Evolutionary conservation across 2,113 vertebrate genomes (phyloP), one percentile per base, ranked within the genome.

Genomic region (Plecotus auritus): DNA sequence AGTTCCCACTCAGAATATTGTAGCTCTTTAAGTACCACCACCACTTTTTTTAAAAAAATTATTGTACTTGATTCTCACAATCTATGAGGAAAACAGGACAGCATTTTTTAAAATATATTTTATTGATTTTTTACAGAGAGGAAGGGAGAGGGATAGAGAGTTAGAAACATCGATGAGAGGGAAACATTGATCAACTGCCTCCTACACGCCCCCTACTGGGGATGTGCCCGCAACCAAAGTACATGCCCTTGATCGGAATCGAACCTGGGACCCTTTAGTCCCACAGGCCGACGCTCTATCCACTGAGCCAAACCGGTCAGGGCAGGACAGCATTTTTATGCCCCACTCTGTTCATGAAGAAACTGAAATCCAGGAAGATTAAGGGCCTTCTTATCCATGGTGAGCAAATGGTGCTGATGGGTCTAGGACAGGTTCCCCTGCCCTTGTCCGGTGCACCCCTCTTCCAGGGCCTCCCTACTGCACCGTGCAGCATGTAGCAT

Each of bases 11-110:
- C 42, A 70, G 30, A 66, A 86, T 26, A 49, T 30, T 51, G 42
- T 4, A 35, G 64, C n/a, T 81, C 51, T 0, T 0, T 35, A 40
- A 42, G 42, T 23, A 40, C 32, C 0, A 0, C 9, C 28, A 5
- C 16, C 3, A 20, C 72, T 94, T 32, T 30, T 30, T 14, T 12
- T 7, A 37, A 87, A 80, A 35, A 66, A 74, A 81, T n/a, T n/a
- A 35, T 37, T 18, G 30, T n/a, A 35, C 2, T 35, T 45, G 70
- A 85, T 59, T 69, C 32, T 54, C 73, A 35, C 1, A n/a, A 30
- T 61, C 73, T 17, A 8, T 30, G 2, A 37, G 49, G 49, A 87
- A 72, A 61, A 49, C 8, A 61, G 26, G 51, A 45, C 35, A 37
- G 37, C 2, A 12, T 35, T 35, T 82, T 35, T 28, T n/a, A n/a